Conservation (phyloP, 2,888 invertebrate genomes). For the Phania funesta region DNA sequence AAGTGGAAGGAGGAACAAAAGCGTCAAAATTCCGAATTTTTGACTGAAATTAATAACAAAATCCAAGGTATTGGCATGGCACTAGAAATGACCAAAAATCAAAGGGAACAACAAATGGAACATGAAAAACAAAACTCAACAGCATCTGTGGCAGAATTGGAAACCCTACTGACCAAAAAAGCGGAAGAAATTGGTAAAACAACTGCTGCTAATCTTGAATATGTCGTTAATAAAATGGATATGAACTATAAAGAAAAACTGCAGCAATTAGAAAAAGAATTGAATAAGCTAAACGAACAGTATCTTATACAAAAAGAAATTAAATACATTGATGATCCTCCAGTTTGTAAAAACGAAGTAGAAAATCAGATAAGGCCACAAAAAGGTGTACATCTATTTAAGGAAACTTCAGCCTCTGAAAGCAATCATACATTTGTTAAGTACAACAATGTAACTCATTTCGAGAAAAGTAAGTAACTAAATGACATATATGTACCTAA, state of each 20-base stretch:
- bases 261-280: slow-evolving; percentile 72
- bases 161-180: slow-evolving; percentile 73
- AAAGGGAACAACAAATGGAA: not conserved
- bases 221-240: slow-evolving; percentile 73
- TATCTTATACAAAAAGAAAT: not conserved
- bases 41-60: slow-evolving; percentile 73
- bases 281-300: slow-evolving; percentile 60
- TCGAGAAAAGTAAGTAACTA: slow-evolving; percentile 23
- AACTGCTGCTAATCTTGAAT: slow-evolving; percentile 73
- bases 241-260: slow-evolving; percentile 74
- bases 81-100: slow-evolving; percentile 67
- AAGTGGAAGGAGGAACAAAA: slow-evolving; percentile 73
- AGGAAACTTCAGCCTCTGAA: slow-evolving; percentile 49
- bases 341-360: not conserved
- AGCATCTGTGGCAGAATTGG: slow-evolving; percentile 73
- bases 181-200: slow-evolving; percentile 74
- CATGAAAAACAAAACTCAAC: slow-evolving; percentile 51
- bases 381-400: not conserved
- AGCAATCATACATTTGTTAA: slow-evolving; percentile 69
- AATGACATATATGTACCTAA: too few species aligned
- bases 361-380: not conserved
- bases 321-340: not conserved
- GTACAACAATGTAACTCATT: not conserved
- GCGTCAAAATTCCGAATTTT: slow-evolving; percentile 72
- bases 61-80: slow-evolving; percentile 69